Base-by-base conservation (phyloP, 2,797 vertebrate species). In the Aplochiton taeniatus region DNA sequence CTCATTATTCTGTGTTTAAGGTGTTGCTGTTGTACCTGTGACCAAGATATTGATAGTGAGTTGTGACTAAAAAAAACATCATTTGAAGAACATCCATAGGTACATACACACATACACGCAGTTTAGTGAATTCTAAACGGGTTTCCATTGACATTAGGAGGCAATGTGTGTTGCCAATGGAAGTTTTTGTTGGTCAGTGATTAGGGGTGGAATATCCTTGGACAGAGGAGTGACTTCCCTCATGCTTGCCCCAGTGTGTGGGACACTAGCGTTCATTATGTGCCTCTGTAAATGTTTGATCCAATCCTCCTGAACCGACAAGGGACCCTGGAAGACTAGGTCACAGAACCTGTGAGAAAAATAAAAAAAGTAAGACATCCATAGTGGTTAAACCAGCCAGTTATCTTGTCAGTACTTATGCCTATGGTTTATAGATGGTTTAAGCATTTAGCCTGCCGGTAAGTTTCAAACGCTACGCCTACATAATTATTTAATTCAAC, bases 241-340 rank as follows among this genome's bases (percentile, higher is more conserved):
- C 97, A 99, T 98, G 85, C 96, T 93, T 66, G 97, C 94, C 85
- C 97, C 97, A 88, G 96, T 98, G 91, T 93, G 92, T 85, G 96
- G 96, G 88, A 99, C 95, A 86, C 97, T 95, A 89, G 95, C 95
- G 90, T 98, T 98, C 91, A 98, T 97, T 76, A 99, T 96, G 91
- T 99, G 97, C 91, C 97, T 95, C 84, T 99, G 97, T 93, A 99
- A 95, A 92, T 99, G 97, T 90, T 98, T 98, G 82, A 99, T 96
- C 97, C 97, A 99, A 91, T 99, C 97, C 93, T 99, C 97, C 93
- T 99, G 97, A 83, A 99, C 96, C 77, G 97, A 98, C 85, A 99
- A 85, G 19, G 97, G 97, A 86, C 97, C 97, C 90, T 98, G 96
- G 94, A 99, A 99, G 91, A 98, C 95, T 83, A 99, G 93, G 91